A percentile compares a stretch with the other conserved stretches of the same genome.
Conservation (phyloP, 2,113 vertebrate species). For the Dinomys branickii region DNA sequence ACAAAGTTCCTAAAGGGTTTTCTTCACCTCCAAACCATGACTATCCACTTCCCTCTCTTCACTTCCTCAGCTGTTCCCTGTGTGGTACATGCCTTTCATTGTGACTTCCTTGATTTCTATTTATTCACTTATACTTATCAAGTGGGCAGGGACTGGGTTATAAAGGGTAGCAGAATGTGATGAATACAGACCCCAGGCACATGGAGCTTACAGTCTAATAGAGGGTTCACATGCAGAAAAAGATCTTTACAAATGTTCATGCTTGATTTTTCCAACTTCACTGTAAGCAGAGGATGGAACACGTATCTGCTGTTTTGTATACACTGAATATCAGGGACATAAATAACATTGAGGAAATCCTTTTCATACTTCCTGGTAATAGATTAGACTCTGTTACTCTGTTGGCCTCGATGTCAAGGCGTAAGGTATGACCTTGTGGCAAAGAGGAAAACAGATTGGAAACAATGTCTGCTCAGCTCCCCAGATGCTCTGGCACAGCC, state of each 20-base stretch:
- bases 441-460: not conserved
- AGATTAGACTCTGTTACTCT: slow-evolving; percentile 1
- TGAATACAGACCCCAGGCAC: not conserved
- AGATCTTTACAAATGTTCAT: not conserved
- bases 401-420: not conserved
- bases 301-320: not conserved
- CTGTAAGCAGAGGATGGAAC: not conserved
- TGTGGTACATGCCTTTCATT: not conserved
- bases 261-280: not conserved
- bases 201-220: not conserved
- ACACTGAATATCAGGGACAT: not conserved
- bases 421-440: not conserved
- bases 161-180: not conserved
- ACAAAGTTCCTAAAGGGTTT: not conserved
- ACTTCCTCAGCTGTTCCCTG: not conserved
- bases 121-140: not conserved
- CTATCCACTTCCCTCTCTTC: not conserved
- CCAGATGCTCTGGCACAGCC: not conserved
- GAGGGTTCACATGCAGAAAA: not conserved
- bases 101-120: not conserved
- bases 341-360: not conserved
- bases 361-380: slow-evolving; percentile 29
- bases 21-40: not conserved
- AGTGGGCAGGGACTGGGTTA: not conserved
- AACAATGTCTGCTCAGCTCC: not conserved